Percentiles rank a stretch among this genome's conserved stretches.
Evolutionary conservation across 2,113 vertebrate species (phyloP).

Genomic region (Ammospiza nelsoni): DNA sequence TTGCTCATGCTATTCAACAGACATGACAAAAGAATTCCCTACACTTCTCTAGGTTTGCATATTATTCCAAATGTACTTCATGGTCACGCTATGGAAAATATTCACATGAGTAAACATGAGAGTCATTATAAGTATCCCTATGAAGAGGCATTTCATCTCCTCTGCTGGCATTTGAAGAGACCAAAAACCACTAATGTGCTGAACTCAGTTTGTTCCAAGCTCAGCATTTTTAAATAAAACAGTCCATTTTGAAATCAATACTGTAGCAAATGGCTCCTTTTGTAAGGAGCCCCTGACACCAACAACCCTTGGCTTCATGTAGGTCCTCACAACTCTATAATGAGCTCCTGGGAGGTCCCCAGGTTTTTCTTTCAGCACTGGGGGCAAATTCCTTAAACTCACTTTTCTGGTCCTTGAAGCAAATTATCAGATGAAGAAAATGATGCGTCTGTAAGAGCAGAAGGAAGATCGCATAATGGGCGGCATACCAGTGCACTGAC

Average conservation of each 20-base stretch:
- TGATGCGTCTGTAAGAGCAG: background rate
- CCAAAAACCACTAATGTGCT: background rate
- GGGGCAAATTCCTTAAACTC: slow-evolving; percentile 43
- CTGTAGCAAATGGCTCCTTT: background rate
- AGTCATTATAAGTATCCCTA: background rate
- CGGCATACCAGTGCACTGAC: slow-evolving; percentile 65
- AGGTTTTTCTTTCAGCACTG: background rate
- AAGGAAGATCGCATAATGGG: background rate
- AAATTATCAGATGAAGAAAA: slow-evolving; percentile 38
- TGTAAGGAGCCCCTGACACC: background rate
- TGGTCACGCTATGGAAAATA: background rate
- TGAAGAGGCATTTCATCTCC: background rate
- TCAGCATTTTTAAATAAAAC: background rate
- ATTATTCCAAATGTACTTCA: background rate
- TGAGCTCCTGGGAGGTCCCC: slow-evolving; percentile 13
- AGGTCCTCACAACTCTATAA: background rate
- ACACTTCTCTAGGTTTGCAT: background rate
- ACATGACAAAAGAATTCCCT: background rate
- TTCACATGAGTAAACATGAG: background rate
- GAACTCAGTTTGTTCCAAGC: background rate
- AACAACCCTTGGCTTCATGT: background rate
- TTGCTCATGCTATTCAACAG: background rate
- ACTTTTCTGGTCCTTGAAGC: slow-evolving; percentile 37
- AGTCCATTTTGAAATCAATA: background rate
- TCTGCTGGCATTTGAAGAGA: background rate